Conservation (phyloP, 2,888 invertebrate genomes). For the Ectemnius continuus region DNA sequence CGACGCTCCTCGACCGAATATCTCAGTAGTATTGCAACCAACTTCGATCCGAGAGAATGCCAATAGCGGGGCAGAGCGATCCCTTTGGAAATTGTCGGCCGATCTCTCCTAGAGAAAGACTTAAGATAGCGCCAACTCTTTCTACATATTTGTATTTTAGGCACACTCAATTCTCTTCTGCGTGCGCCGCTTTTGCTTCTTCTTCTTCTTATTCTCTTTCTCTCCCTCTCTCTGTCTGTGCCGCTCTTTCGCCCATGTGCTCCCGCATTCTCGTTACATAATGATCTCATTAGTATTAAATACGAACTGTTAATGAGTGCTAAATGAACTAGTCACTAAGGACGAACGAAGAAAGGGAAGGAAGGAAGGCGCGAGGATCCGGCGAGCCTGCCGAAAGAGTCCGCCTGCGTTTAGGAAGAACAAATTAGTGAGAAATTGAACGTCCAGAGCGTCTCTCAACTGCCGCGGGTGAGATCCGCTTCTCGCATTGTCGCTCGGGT, state of each 20-base stretch:
- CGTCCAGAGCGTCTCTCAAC: neutral
- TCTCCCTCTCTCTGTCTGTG: neutral
- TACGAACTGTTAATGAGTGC: slow-evolving; percentile 47
- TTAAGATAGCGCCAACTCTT: slow-evolving; percentile 39
- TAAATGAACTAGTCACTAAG: slow-evolving; percentile 42
- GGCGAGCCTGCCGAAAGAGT: slow-evolving; percentile 4
- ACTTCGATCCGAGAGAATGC: slow-evolving; percentile 29
- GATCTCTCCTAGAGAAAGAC: slow-evolving; percentile 58
- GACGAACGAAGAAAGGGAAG: too few species aligned
- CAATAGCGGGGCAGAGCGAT: slow-evolving; percentile 13
- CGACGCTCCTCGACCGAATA: too few species aligned
- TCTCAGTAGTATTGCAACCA: slow-evolving; percentile 22
- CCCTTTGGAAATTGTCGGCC: slow-evolving; percentile 26
- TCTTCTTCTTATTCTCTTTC: neutral
- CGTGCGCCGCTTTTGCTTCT: slow-evolving; percentile 16
- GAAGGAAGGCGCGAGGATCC: slow-evolving; percentile 11
- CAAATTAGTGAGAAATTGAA: slow-evolving; percentile 3
- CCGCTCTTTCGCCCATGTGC: slow-evolving; percentile 45
- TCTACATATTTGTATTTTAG: slow-evolving; percentile 11
- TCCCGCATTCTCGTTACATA: slow-evolving; percentile 59
- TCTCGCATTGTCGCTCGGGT: slow-evolving; percentile 1
- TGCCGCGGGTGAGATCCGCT: neutral
- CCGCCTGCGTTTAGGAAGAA: neutral
- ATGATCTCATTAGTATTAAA: slow-evolving; percentile 75
- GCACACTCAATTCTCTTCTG: slow-evolving; percentile 18